Evolutionary conservation across 2,113 vertebrate genomes (phyloP).

Genomic region (Dinomys branickii): DNA sequence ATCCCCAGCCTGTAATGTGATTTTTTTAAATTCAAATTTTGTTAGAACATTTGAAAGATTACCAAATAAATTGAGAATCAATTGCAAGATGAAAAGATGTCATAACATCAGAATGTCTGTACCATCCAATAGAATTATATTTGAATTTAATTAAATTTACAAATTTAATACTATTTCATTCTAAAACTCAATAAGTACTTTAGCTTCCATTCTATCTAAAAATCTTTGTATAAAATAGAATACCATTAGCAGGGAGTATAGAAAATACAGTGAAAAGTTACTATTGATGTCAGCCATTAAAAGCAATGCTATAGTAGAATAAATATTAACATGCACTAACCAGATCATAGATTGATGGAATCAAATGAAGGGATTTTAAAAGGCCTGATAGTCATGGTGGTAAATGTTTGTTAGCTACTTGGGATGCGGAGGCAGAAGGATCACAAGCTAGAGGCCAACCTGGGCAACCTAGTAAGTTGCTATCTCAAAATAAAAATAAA

Average conservation of each 20-base stretch:
- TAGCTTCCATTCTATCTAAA: not conserved
- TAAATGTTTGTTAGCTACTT: not conserved
- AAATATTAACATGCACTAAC: not conserved
- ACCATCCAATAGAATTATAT: not conserved
- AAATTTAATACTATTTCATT: conserved; percentile 31
- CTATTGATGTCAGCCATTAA: not conserved
- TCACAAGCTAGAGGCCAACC: not conserved
- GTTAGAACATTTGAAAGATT: conserved; percentile 34
- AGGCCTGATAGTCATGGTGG: not conserved
- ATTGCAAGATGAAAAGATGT: conserved; percentile 30
- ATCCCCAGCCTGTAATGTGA: not conserved
- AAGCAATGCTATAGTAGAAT: conserved; percentile 24
- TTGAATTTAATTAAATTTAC: not conserved
- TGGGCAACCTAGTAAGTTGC: not conserved
- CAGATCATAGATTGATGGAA: not conserved
- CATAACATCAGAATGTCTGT: conserved; percentile 25
- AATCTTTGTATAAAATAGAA: conserved; percentile 7
- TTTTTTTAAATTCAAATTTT: not conserved
- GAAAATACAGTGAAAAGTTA: not conserved
- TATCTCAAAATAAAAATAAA: not conserved
- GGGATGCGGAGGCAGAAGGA: not conserved
- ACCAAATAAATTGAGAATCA: conserved; percentile 13
- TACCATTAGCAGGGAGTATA: not conserved
- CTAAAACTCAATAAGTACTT: not conserved
- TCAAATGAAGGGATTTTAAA: not conserved